Evolutionary conservation across 2,113 vertebrate genomes (phyloP).

Genomic region (Nicator chloris): DNA sequence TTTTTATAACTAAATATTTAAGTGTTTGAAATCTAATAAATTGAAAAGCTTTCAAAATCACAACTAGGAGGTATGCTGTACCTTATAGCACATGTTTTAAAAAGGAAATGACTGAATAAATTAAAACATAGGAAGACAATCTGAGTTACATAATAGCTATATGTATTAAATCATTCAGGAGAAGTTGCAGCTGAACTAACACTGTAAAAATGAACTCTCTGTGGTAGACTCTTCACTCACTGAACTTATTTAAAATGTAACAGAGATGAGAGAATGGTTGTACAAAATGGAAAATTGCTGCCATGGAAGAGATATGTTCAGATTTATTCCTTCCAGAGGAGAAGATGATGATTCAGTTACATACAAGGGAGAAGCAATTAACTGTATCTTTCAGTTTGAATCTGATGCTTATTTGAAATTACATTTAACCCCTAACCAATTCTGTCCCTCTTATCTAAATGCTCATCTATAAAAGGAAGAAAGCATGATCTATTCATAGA

Average conservation of each 20-base stretch:
- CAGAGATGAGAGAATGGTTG: conserved; percentile 23
- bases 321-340: conserved; percentile 21
- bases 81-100: conserved; percentile 26
- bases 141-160: conserved; percentile 60
- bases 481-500: conserved; percentile 19
- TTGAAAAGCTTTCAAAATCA: conserved; percentile 35
- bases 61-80: not conserved
- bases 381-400: conserved; percentile 27
- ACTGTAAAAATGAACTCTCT: conserved; percentile 61
- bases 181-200: conserved; percentile 67
- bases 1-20: conserved; percentile 29
- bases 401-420: conserved; percentile 21
- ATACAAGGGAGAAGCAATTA: conserved; percentile 30
- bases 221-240: conserved; percentile 38
- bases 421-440: conserved; percentile 1
- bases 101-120: conserved; percentile 64
- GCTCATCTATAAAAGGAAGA: conserved; percentile 7
- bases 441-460: conserved; percentile 21
- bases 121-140: conserved; percentile 60
- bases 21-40: conserved; percentile 26
- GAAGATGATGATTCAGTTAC: conserved; percentile 39
- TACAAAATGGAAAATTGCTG: conserved; percentile 44
- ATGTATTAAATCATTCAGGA: conserved; percentile 59
- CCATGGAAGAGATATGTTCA: conserved; percentile 23
- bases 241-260: conserved; percentile 49